These are phyloP conservation scores for Thymallus thymallus DNA, from an alignment of 2,113 vertebrate genomes.

Conservation along the genomic window DNA sequence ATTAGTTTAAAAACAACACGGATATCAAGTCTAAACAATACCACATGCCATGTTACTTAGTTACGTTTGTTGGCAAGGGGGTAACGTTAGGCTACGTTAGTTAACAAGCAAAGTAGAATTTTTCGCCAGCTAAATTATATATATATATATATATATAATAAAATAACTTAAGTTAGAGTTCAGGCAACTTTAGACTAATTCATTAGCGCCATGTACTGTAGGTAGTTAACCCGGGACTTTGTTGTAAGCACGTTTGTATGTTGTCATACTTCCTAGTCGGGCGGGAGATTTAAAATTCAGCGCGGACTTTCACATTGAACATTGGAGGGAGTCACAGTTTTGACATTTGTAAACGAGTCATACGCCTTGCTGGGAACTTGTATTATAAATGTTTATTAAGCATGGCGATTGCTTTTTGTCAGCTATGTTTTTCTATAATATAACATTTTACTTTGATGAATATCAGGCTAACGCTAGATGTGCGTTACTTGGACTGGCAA, in stretches of 20 bases:
- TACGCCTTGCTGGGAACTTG: no score
- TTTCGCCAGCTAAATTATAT: no score
- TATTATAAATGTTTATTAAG: not conserved
- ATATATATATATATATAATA: no score
- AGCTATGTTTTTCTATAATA: no score
- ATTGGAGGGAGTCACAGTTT: conserved; percentile 57
- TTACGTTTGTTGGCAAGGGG: not conserved
- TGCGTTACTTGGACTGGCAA: no score
- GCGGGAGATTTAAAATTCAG: conserved; percentile 77
- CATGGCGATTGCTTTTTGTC: not conserved
- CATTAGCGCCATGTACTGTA: not conserved
- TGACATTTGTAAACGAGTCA: not conserved
- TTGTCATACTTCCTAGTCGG: conserved; percentile 53
- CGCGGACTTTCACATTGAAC: conserved; percentile 35
- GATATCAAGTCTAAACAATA: not conserved
- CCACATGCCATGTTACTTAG: not conserved
- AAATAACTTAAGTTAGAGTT: no score
- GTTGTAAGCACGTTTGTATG: not conserved
- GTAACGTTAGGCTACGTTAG: not conserved
- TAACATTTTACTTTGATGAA: no score
- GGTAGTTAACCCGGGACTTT: not conserved
- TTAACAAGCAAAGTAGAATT: not conserved
- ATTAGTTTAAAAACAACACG: not conserved
- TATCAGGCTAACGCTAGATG: no score
- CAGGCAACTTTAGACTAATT: not conserved